Conservation (phyloP, 2,113 vertebrate species). For the Ochotona curzoniae region DNA sequence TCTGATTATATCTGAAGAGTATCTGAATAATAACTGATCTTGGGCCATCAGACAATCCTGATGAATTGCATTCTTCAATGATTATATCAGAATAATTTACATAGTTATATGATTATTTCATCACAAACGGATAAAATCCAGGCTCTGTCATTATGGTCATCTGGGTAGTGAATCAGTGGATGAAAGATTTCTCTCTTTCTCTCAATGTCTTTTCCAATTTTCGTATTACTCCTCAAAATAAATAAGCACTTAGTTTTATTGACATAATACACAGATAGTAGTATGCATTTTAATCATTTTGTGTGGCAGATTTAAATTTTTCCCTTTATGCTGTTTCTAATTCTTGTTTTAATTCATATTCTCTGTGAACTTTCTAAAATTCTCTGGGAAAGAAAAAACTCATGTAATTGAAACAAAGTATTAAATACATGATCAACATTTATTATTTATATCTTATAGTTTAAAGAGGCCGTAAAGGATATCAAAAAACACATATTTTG, state of each 20-base stretch:
- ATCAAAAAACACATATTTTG: not conserved
- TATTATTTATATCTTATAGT: not conserved
- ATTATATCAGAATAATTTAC: not conserved
- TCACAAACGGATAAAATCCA: not conserved
- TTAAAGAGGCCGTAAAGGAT: slow-evolving; percentile 19
- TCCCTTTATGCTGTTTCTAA: not conserved
- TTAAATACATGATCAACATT: not conserved
- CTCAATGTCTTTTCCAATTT: not conserved
- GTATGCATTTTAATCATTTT: not conserved
- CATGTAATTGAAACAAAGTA: not conserved
- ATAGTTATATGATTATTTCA: not conserved
- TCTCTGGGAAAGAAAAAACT: not conserved
- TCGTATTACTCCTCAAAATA: not conserved
- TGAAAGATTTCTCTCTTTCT: too few relatives aligned
- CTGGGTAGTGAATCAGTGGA: too few relatives aligned
- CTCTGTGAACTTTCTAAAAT: not conserved
- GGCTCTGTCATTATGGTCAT: too few relatives aligned
- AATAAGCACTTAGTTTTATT: not conserved
- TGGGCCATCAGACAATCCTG: not conserved
- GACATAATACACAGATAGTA: not conserved
- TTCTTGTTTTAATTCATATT: not conserved
- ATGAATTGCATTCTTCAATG: slow-evolving; percentile 3
- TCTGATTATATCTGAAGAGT: too few relatives aligned
- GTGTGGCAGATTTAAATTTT: not conserved
- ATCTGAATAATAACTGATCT: not conserved